Evolutionary conservation across 2,797 vertebrate species (phyloP).

Genomic region (Sebastes hubbsi): DNA sequence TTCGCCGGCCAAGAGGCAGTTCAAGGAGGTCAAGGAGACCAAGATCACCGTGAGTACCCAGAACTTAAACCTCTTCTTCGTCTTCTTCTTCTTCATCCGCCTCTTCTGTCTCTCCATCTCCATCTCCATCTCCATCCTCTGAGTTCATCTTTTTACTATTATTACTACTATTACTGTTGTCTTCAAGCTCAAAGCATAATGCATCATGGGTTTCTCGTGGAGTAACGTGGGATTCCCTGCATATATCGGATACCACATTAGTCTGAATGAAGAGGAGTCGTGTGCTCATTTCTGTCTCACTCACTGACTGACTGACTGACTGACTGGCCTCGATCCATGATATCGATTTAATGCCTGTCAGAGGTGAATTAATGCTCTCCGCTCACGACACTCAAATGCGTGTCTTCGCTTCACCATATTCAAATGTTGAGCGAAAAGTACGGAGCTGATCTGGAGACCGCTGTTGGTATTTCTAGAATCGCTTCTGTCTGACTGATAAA

Average conservation of each 20-base stretch:
- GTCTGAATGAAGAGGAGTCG: conserved; percentile 34
- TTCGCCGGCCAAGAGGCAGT: conserved; percentile 89
- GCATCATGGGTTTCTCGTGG: conserved; percentile 9
- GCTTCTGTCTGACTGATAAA: not conserved
- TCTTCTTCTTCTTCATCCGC: not conserved
- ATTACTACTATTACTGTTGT: conserved; percentile 23
- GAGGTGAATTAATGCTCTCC: not conserved
- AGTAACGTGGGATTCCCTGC: conserved; percentile 19
- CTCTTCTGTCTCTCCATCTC: not conserved
- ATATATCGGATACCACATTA: conserved; percentile 4
- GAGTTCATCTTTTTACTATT: not conserved
- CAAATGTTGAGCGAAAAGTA: not conserved
- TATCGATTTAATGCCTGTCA: conserved; percentile 5
- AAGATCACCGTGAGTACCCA: conserved; percentile 89
- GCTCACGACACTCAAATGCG: not conserved
- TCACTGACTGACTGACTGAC: not conserved
- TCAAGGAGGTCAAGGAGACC: conserved; percentile 90
- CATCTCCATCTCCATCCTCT: not conserved
- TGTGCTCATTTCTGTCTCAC: not conserved
- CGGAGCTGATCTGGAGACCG: not conserved
- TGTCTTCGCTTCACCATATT: not conserved
- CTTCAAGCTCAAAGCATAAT: not conserved
- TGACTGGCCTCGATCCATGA: not conserved
- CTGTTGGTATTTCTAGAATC: conserved; percentile 20
- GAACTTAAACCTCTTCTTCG: not conserved